A percentile compares a stretch with the other conserved stretches of the same genome.
These are phyloP conservation scores for Eriocheir sinensis DNA, from an alignment of 1,140 invertebrate species.

Conservation along the genomic window DNA sequence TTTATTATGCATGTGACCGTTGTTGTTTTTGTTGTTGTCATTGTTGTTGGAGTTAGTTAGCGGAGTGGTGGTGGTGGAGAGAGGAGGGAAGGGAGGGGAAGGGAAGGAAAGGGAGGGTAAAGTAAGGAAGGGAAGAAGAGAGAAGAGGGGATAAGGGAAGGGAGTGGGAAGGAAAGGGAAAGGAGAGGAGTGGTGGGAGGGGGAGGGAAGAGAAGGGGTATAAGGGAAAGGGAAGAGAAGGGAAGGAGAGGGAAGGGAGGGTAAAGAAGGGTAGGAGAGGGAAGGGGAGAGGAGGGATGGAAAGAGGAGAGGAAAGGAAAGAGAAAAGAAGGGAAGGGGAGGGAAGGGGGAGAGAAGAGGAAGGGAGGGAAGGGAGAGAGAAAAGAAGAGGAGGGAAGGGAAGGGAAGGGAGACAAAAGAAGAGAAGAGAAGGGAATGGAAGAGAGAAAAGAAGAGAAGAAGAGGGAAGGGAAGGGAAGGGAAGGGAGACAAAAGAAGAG, in stretches of 20 bases:
- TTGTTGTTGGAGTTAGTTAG: neutral
- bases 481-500: too few species aligned
- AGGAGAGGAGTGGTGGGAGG: neutral
- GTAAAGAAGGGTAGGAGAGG: neutral
- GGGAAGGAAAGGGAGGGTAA: too few species aligned
- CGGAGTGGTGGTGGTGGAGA: neutral
- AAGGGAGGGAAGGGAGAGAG: too few species aligned
- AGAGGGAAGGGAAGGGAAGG: conserved; percentile 17
- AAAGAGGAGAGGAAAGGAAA: conserved; percentile 23
- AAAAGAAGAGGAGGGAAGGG: too few species aligned
- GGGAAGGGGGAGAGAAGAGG: too few species aligned
- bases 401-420: neutral
- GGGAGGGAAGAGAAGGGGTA: neutral
- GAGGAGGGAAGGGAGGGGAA: neutral
- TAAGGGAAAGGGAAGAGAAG: neutral
- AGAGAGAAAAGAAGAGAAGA: too few species aligned
- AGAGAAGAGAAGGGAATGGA: neutral
- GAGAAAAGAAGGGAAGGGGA: neutral
- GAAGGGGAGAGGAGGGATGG: conserved; percentile 1
- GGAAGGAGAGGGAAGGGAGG: conserved; percentile 1
- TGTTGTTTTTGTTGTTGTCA: neutral
- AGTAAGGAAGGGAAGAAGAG: neutral
- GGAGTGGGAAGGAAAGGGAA: neutral
- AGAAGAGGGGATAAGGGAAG: neutral
- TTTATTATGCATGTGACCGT: too few species aligned